These are phyloP conservation scores for Ptyas mucosa DNA, from an alignment of 2,113 vertebrate species.

Conservation along the genomic window DNA sequence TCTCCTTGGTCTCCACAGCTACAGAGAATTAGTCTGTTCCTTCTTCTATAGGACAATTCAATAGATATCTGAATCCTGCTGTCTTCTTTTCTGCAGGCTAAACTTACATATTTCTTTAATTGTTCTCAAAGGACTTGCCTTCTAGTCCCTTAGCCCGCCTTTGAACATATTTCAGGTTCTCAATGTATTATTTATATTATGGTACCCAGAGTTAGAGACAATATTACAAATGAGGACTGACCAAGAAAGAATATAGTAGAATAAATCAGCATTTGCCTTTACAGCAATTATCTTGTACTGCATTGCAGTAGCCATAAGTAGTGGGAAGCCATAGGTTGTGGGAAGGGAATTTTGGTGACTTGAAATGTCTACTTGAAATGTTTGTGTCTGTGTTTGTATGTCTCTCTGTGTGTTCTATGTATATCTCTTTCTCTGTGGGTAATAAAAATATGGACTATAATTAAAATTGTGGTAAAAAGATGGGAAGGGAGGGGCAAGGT, in stretches of 20 bases:
- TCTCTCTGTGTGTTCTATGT: background rate
- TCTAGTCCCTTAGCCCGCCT: background rate
- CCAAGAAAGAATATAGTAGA: background rate
- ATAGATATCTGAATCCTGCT: background rate
- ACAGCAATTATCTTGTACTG: too few species aligned
- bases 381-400: background rate
- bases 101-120: background rate
- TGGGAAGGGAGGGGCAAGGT: background rate
- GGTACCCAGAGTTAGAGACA: background rate
- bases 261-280: background rate
- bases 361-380: background rate
- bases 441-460: background rate
- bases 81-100: background rate
- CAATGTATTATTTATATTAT: background rate
- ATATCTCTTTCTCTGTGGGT: background rate
- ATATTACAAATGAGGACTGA: background rate
- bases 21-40: background rate
- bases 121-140: background rate
- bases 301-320: background rate
- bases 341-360: background rate
- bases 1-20: background rate
- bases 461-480: background rate
- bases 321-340: background rate
- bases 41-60: background rate
- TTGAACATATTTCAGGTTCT: background rate